Evolutionary conservation across 2,888 invertebrate species (phyloP), one percentile per base, ranked within the genome.

Genomic region (Mesoligia furuncula): DNA sequence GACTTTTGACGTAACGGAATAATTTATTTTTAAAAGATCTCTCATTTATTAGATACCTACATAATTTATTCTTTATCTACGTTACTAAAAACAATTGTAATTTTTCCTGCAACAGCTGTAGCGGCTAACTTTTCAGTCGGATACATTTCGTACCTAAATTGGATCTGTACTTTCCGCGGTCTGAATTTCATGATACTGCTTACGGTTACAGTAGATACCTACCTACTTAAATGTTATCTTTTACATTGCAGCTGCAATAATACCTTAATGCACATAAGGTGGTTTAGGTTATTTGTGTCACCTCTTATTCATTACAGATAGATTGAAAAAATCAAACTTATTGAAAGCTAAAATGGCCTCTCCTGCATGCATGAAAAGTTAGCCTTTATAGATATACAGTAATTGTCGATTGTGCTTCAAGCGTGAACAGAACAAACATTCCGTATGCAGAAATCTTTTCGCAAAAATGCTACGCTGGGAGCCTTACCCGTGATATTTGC

Each of bases 401-500:
- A 59, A 75, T 81, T 67, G 45, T 61, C 45, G 24, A 48, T 67
- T 42, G 24, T 68, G 57, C 36, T 81, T 72, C n/a, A 75, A 79
- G 54, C 73, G 65, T 73, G 68, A 76, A 79, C 67, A 84, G n/a
- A 68, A 73, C 48, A 70, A 54, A 76, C 61, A 81, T 75, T 85
- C 73, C 24, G 73, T 77, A 80, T 79, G 77, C 79, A 84, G 5
- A 75, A 75, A 78, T 77, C 73, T 77, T 87, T 79, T 73, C 72
- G 36, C 39, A 67, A 76, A 81, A 79, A 82, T 67, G 42, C 69
- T 75, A 65, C 39, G 31, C 20, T 69, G 11, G 64, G 48, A 69
- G 71, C 61, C 61, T 73, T 77, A 59, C 67, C 81, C 83, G 61
- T 81, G 77, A 81, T 86, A 84, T 89, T 90, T 85, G 76, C 81